A percentile compares a stretch with the other conserved stretches of the same genome.
These are phyloP conservation scores for Leptarthrus brevirostris DNA, from an alignment of 2,888 invertebrate species.

Conservation along the genomic window DNA sequence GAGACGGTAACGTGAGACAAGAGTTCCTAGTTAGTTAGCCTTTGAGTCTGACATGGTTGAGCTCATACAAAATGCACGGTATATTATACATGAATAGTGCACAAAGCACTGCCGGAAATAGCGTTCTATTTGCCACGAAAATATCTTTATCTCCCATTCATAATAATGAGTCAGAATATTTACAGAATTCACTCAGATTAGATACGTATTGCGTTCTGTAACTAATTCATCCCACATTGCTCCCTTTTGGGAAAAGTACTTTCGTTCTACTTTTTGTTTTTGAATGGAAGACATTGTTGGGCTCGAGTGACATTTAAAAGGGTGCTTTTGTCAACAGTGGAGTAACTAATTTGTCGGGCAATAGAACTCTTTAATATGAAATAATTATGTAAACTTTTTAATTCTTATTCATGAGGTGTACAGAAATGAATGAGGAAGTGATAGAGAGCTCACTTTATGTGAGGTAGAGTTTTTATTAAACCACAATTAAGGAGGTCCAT, in stretches of 20 bases:
- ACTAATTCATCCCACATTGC: neutral
- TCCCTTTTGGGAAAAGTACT: neutral
- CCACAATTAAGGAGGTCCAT: too few relatives aligned
- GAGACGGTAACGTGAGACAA: neutral
- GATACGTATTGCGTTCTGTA: neutral
- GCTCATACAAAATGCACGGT: conserved; percentile 23
- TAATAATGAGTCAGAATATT: conserved; percentile 15
- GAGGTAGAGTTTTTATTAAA: too few relatives aligned
- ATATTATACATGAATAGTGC: conserved; percentile 27
- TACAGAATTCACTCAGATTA: neutral
- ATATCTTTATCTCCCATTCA: neutral
- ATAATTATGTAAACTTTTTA: too few relatives aligned
- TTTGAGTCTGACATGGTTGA: neutral
- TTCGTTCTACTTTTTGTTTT: neutral
- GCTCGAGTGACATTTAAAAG: neutral
- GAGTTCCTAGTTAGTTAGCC: neutral
- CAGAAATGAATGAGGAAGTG: too few relatives aligned
- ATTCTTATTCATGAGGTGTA: too few relatives aligned
- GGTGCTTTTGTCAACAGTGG: neutral
- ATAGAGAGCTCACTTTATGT: too few relatives aligned
- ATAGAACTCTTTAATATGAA: too few relatives aligned
- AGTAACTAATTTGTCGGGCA: neutral
- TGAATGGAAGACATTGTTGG: neutral
- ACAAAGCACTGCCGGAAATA: conserved; percentile 30
- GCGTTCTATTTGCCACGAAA: conserved; percentile 22